These are phyloP conservation scores for Hypselothyrea guttata DNA, from an alignment of 2,888 invertebrate genomes.

Conservation along the genomic window DNA sequence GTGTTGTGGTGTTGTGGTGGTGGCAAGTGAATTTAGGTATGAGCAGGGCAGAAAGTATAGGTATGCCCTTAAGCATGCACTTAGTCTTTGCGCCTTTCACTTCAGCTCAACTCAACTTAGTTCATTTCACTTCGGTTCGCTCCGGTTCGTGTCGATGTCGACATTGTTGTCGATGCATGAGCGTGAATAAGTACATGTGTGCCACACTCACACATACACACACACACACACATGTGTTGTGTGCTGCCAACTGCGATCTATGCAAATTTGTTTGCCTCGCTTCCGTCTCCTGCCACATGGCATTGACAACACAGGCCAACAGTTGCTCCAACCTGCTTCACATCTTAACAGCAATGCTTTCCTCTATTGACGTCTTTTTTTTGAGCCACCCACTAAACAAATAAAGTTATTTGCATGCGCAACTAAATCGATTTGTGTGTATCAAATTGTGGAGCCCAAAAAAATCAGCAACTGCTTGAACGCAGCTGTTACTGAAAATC, in stretches of 20 bases:
- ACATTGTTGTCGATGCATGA: conserved; percentile 57
- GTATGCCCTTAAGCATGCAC: conserved; percentile 72
- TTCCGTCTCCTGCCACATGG: conserved; percentile 23
- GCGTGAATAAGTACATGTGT: conserved; percentile 66
- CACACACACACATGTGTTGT: conserved; percentile 26
- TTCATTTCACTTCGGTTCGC: neutral
- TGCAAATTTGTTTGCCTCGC: conserved; percentile 69
- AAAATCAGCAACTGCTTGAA: conserved; percentile 38
- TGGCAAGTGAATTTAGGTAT: no score
- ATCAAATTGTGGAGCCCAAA: conserved; percentile 62
- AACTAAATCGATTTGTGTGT: conserved; percentile 73
- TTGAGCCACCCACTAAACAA: conserved; percentile 48
- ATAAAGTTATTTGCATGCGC: conserved; percentile 77
- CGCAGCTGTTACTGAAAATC: conserved; percentile 45
- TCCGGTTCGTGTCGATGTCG: conserved; percentile 63
- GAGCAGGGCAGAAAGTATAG: conserved; percentile 46
- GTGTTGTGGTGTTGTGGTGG: conserved; percentile 2
- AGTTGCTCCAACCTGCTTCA: no score
- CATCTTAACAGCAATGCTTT: conserved; percentile 47
- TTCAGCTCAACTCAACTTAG: conserved; percentile 1
- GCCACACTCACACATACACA: conserved; percentile 1
- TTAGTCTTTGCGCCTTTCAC: conserved; percentile 72
- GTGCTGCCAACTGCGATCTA: conserved; percentile 69
- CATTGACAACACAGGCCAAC: conserved; percentile 13
- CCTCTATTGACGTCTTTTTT: conserved; percentile 3